Evolutionary conservation across 2,113 vertebrate genomes (phyloP), one percentile per base, ranked within the genome.

Genomic region (Odontesthes bonariensis): DNA sequence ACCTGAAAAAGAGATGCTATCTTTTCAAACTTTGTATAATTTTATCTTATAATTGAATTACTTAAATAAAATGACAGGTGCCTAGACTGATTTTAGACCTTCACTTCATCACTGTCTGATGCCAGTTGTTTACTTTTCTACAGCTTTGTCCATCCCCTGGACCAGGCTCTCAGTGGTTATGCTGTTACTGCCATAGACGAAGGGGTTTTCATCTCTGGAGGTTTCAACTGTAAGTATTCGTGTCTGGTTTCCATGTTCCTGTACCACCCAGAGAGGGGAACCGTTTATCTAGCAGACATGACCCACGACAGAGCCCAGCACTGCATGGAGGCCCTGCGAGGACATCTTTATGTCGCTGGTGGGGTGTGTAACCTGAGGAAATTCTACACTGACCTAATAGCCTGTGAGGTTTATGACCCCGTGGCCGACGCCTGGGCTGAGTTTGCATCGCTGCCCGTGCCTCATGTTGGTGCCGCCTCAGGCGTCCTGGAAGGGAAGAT

Each of bases 181-280:
- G 91, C 90, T 20, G 80, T 75, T n/a, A 9, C 67, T 1, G 51
- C 86, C 52, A 49, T 73, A 44, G 58, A 86, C 14, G 91, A 68
- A 10, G 79, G 78, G 31, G 88, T 95, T 54, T 94, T 93, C 52
- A 89, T 94, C 42, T 93, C 93, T 23, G 94, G 94, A 69, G 94
- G 94, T 11, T 94, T 93, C 54, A 82, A 95, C 85, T 86, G 77
- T 22, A 84, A 81, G 46, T 94, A 93, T 22, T 69, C 78, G 47
- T 95, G 94, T 64, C 79, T 94, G 77, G 82, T 82, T 22, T 92
- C 92, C 40, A 79, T 80, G 84, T 86, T 91, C 61, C 73, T 91
- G 5, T 95, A 95, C 79, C 93, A 92, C 54, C 94, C 93, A 4
- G 79, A 85, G 38, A 84, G 79, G 51, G 93, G 92, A 68, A 91